Evolutionary conservation across 2,888 invertebrate species (phyloP), one percentile per base, ranked within the genome.

Genomic region (Polyommatus icarus): DNA sequence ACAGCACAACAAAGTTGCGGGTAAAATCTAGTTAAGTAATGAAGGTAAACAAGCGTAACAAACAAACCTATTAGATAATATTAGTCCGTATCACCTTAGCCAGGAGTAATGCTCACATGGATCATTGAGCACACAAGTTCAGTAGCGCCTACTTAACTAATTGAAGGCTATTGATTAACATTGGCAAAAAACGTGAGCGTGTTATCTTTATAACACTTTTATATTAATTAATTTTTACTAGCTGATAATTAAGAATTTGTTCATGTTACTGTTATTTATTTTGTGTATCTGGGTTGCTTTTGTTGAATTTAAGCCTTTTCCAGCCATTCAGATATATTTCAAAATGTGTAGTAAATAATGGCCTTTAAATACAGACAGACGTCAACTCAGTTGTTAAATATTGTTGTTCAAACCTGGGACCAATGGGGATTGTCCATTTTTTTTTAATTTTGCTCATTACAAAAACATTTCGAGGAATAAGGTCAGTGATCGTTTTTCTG

Each of bases 201-300:
- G 29, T 67, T 67, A 67, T 67, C 67, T 67, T 32, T 67, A 67
- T 32, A 67, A 67, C 29, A 67, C 67, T 67, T 67, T 67, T 67
- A 67, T 67, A 12, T 61, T 0, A 15, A 29, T 61, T 61, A 61
- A 24, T 24, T 3, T 20, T 61, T 24, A 24, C 61, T 24, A 61
- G 10, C 8, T 67, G 4, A 29, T 67, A 15, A 15, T 29, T 67
- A 15, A 4, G 3, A 67, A 15, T 29, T 32, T 15, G 67, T 18
- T 15, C 12, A 29, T 67, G 6, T 29, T 67, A 32, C 2, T 5
- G 24, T 12, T 10, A 61, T 12, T 8, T 1, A 10, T 61, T 20
- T 24, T 0, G 3, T 0, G n/a, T 61, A 5, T 29, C 67, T 29
- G 29, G n/a, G 57, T 46, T 12, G 18, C 18, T 50, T 50, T 50